Evolutionary conservation across 2,797 vertebrate species (phyloP).

Genomic region (Enteromius treurensis): DNA sequence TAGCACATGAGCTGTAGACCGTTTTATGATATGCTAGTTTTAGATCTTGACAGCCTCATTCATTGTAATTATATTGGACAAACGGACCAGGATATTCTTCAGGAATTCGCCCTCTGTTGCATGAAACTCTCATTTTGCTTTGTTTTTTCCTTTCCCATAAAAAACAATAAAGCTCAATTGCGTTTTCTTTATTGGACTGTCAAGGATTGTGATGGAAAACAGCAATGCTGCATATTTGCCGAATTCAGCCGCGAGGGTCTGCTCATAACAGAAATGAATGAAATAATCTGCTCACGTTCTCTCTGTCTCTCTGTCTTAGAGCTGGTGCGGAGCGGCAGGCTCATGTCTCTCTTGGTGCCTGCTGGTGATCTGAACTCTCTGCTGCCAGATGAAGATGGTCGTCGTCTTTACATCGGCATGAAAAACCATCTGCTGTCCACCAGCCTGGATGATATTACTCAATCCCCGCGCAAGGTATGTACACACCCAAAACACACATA

Average conservation of each 20-base stretch:
- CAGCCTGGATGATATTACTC: slow-evolving; percentile 82
- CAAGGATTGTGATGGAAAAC: not conserved
- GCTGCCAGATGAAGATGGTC: slow-evolving; percentile 77
- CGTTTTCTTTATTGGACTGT: slow-evolving; percentile 37
- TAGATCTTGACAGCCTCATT: not conserved
- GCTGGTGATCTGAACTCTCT: slow-evolving; percentile 79
- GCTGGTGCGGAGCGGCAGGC: slow-evolving; percentile 77
- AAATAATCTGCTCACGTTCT: slow-evolving; percentile 54
- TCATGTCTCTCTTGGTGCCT: slow-evolving; percentile 76
- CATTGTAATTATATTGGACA: not conserved
- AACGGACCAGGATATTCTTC: not conserved
- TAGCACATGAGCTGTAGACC: not conserved
- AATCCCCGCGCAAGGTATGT: slow-evolving; percentile 77
- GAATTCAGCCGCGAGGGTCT: not conserved
- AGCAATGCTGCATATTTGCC: not conserved
- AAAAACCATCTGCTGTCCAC: slow-evolving; percentile 81
- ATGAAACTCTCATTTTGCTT: slow-evolving; percentile 19
- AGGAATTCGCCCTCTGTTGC: not conserved
- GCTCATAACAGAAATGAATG: not conserved
- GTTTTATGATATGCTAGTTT: not conserved
- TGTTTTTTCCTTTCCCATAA: not conserved
- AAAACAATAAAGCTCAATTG: slow-evolving; percentile 29
- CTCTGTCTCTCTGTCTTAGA: slow-evolving; percentile 66
- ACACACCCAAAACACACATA: not conserved
- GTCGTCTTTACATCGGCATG: slow-evolving; percentile 79